Evolutionary conservation across 2,888 invertebrate species (phyloP), one percentile per base, ranked within the genome.

Genomic region (Erebia ligea): DNA sequence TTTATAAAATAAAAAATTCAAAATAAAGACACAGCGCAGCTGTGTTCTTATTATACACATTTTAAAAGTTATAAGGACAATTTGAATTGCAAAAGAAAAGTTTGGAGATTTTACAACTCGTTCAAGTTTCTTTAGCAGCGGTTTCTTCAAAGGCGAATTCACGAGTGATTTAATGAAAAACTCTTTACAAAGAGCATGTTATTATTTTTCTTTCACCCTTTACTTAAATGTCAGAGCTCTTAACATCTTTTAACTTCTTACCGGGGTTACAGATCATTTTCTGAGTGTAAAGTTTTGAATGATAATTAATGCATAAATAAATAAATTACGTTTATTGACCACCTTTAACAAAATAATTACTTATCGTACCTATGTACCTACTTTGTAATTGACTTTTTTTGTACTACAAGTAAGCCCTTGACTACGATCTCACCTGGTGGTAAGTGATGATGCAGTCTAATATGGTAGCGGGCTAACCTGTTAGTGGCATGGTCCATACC

Each of bases 161-260:
- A 77, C 78, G 80, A 81, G 79, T 81, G 81, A 82, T 81, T 81
- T 76, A 82, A 79, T 83, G 83, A 74, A 75, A 80, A 75, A 72
- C 68, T 73, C 62, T 56, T 19, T 59, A 71, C 67, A 74, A 75
- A 67, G 69, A 74, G 73, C 56, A 73, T 69, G 64, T 69, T 69
- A 65, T 45, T 45, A 45, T 45, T 58, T 74, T 74, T 75, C 73
- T 54, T 76, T 77, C 81, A 75, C 72, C 69, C 75, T 69, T 67
- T 58, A 54, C 17, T 57, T 17, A 52, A 71, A 65, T 48, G 45
- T 19, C 61, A 61, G 40, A 61, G 61, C 15, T 19, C 17, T 40
- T 61, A 40, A 40, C 21, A 62, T 19, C 17, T 21, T 62, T 2
- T 62, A 19, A 21, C 45, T 11, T 42, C n/a, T n/a, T 34, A 3